Percentiles rank a stretch among this genome's conserved stretches.
Evolutionary conservation across 2,888 invertebrate species (phyloP).

Genomic region (Ormia ochracea): DNA sequence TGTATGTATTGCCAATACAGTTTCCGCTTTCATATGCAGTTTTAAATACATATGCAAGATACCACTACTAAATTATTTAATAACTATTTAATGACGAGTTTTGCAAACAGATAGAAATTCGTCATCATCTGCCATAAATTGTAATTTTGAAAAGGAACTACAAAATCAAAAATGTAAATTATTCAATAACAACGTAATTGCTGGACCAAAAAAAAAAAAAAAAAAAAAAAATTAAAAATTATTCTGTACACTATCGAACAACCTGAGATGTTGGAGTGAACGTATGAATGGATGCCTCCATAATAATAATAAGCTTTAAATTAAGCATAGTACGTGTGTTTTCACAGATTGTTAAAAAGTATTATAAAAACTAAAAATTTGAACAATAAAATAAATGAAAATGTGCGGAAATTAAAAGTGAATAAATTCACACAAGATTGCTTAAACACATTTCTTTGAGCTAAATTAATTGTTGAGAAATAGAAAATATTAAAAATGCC

Average conservation of each 20-base stretch:
- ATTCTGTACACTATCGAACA: background rate
- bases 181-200: conserved; percentile 1
- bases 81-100: background rate
- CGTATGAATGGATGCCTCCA: background rate
- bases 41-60: background rate
- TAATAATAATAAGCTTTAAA: background rate
- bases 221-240: no score
- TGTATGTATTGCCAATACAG: background rate
- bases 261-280: background rate
- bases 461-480: conserved; percentile 6
- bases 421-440: background rate
- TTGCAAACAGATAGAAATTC: conserved; percentile 7
- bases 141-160: background rate
- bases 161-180: conserved; percentile 19
- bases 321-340: background rate
- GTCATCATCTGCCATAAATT: conserved; percentile 11
- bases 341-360: conserved; percentile 1
- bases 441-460: background rate
- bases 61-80: background rate
- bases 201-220: background rate
- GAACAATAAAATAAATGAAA: background rate
- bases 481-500: background rate
- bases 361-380: background rate
- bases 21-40: background rate
- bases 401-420: background rate